Conservation (phyloP, 2,113 vertebrate genomes). For the Stegastes partitus region DNA sequence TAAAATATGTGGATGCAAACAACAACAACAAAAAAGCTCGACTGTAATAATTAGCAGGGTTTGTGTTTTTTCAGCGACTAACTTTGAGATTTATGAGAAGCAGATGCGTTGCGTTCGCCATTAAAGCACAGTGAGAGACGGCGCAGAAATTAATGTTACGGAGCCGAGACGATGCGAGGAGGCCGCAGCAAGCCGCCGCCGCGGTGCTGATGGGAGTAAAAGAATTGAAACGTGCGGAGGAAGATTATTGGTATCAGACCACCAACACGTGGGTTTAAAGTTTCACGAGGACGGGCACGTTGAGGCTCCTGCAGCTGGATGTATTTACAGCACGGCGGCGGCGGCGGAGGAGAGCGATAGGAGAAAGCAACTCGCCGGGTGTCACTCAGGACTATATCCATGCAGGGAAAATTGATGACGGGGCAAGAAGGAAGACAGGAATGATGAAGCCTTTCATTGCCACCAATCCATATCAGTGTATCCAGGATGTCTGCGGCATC, state of each 20-base stretch:
- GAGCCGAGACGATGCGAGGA: slow-evolving; percentile 15
- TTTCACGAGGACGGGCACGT: slow-evolving; percentile 52
- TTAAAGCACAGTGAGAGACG: neutral
- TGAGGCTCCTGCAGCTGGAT: slow-evolving; percentile 24
- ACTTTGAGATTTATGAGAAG: neutral
- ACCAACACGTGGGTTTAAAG: slow-evolving; percentile 51
- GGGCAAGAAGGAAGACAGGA: slow-evolving; percentile 51
- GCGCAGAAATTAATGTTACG: slow-evolving; percentile 23
- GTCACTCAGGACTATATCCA: slow-evolving; percentile 73
- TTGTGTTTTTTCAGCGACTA: neutral
- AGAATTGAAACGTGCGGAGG: slow-evolving; percentile 30
- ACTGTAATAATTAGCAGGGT: too few relatives aligned
- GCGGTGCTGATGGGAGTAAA: too few relatives aligned
- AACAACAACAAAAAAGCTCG: too few relatives aligned
- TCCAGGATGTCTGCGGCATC: slow-evolving; percentile 37
- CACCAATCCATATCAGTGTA: slow-evolving; percentile 65
- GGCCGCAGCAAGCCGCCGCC: slow-evolving; percentile 16
- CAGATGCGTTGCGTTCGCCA: neutral
- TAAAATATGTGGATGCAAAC: neutral
- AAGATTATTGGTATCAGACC: slow-evolving; percentile 66
- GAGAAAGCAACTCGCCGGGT: slow-evolving; percentile 50
- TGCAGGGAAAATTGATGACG: slow-evolving; percentile 75
- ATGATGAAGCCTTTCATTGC: slow-evolving; percentile 76
- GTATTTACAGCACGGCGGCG: slow-evolving; percentile 45
- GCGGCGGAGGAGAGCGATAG: slow-evolving; percentile 36